Conservation (phyloP, 2,888 invertebrate species). For the Atrina japonica region DNA sequence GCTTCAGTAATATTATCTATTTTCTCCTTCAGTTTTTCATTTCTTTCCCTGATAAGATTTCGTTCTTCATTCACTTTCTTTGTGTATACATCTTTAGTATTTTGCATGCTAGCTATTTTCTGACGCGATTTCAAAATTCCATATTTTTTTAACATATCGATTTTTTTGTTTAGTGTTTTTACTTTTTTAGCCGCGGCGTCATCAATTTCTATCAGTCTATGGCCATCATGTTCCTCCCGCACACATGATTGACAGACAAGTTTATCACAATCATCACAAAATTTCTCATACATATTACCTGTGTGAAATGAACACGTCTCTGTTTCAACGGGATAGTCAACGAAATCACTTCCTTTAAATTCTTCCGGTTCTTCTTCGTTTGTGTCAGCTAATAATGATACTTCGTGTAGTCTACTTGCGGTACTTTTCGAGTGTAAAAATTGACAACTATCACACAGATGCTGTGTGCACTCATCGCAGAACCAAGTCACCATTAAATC, state of each 20-base stretch:
- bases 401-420: constrained; percentile 15
- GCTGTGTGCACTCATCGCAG: constrained; percentile 22
- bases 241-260: constrained; percentile 15
- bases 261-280: constrained; percentile 18
- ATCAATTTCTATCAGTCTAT: background rate
- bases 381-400: background rate
- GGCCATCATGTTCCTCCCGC: background rate
- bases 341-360: constrained; percentile 8
- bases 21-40: constrained; percentile 10
- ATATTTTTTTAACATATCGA: constrained; percentile 13
- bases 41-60: constrained; percentile 4
- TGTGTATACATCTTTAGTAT: constrained; percentile 8
- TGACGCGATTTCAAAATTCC: constrained; percentile 1
- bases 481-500: constrained; percentile 12
- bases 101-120: constrained; percentile 3
- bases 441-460: constrained; percentile 23
- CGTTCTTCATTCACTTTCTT: background rate
- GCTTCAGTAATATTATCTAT: constrained; percentile 9
- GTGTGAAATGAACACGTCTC: constrained; percentile 15
- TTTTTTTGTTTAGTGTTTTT: constrained; percentile 10
- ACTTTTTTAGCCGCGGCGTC: constrained; percentile 17
- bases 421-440: constrained; percentile 21
- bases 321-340: background rate
- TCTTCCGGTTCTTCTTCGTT: background rate
- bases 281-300: constrained; percentile 2